Percentiles rank a stretch among this genome's conserved stretches.
These are phyloP conservation scores for Sitta europaea DNA, from an alignment of 2,113 vertebrate genomes.

Conservation along the genomic window DNA sequence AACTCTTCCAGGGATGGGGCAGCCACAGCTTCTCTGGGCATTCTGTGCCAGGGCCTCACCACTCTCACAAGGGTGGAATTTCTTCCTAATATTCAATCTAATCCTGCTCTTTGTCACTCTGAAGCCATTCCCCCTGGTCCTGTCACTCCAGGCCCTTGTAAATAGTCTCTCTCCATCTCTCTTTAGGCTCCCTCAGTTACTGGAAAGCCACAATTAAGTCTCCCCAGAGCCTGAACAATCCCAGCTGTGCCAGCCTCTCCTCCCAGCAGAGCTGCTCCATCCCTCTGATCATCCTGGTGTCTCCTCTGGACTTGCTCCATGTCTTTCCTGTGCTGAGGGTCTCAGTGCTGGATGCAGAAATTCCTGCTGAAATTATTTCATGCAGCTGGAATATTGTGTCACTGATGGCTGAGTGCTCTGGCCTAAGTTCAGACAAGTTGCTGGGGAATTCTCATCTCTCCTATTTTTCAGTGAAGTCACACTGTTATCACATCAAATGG, in stretches of 20 bases:
- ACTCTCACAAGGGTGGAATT: not conserved
- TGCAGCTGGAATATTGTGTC: not conserved
- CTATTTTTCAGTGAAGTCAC: not conserved
- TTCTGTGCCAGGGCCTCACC: accelerated
- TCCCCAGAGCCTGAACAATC: not conserved
- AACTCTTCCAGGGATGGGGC: not conserved
- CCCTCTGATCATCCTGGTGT: not conserved
- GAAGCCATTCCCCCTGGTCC: not conserved
- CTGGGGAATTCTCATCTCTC: not conserved
- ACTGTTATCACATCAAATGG: not conserved
- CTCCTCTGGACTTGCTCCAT: not conserved
- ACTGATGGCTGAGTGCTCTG: not conserved
- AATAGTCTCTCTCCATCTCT: not conserved
- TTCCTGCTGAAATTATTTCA: not conserved
- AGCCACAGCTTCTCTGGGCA: not conserved
- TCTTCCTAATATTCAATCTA: not conserved
- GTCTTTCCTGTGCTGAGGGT: not conserved
- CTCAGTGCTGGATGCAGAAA: not conserved
- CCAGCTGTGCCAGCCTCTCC: not conserved
- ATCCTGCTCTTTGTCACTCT: not conserved
- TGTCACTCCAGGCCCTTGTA: not conserved
- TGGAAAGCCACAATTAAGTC: not conserved
- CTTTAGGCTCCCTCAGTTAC: not conserved
- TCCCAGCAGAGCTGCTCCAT: not conserved
- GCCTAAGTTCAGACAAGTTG: not conserved